phyloP scores from a whole-genome alignment of 2,888 invertebrate genomes.

The Lepidochitona cinerea region DNA sequence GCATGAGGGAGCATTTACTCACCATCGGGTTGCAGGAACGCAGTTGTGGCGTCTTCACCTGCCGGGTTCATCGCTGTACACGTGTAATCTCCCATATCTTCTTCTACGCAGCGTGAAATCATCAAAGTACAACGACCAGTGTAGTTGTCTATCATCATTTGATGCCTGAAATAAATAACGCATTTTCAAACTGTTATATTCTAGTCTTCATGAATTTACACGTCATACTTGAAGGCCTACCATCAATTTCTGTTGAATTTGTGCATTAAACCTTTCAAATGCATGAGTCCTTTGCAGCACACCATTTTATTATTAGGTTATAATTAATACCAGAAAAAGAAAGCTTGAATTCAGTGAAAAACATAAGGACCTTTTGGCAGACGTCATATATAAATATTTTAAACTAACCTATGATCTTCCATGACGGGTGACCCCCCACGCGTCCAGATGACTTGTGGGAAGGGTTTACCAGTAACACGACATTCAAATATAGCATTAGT shows the following conservation, averaged over 20 bases:
- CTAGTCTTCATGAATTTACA: too few relatives aligned
- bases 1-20: too few relatives aligned
- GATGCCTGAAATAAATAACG: constrained; percentile 49
- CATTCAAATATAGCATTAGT: constrained; percentile 68
- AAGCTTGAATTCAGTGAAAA: too few relatives aligned
- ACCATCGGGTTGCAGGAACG: constrained; percentile 88
- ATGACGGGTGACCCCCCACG: constrained; percentile 60
- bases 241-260: too few relatives aligned
- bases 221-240: too few relatives aligned
- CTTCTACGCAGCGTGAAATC: constrained; percentile 83
- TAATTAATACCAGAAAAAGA: too few relatives aligned
- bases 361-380: too few relatives aligned
- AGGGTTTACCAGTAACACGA: constrained; percentile 63
- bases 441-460: constrained; percentile 68
- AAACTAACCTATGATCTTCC: constrained; percentile 64
- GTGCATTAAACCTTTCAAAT: too few relatives aligned
- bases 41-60: constrained; percentile 83
- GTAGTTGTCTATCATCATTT: constrained; percentile 69
- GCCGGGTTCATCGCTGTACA: constrained; percentile 86
- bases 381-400: too few relatives aligned
- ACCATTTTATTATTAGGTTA: too few relatives aligned
- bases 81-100: constrained; percentile 85
- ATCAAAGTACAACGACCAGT: constrained; percentile 91
- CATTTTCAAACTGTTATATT: neutral
- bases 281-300: too few relatives aligned